Conservation (phyloP, 2,797 vertebrate genomes). For the Megalops cyprinoides region DNA sequence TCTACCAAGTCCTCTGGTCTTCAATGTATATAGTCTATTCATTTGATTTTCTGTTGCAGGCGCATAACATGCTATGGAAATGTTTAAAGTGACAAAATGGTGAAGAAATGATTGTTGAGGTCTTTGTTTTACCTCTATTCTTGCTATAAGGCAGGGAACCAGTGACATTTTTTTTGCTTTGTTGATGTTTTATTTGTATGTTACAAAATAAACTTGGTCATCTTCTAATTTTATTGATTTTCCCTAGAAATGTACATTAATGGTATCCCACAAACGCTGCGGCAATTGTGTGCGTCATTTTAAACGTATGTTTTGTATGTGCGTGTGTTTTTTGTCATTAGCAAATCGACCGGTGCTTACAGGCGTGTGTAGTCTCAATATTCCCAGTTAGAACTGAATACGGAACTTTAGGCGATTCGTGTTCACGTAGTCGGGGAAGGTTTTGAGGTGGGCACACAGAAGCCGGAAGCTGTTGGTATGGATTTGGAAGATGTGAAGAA, state of each 20-base stretch:
- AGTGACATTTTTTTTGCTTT: slow-evolving; percentile 74
- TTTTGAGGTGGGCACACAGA: slow-evolving; percentile 37
- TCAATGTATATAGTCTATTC: slow-evolving; percentile 64
- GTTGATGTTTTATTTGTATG: slow-evolving; percentile 82
- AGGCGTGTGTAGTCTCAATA: too few species aligned
- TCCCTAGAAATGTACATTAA: background rate
- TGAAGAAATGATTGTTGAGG: slow-evolving; percentile 64
- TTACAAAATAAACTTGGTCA: slow-evolving; percentile 82
- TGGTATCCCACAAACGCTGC: background rate
- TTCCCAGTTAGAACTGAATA: too few species aligned
- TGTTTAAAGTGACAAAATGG: slow-evolving; percentile 48
- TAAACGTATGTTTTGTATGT: too few species aligned
- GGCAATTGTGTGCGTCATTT: background rate
- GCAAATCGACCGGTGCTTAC: too few species aligned
- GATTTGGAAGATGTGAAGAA: slow-evolving; percentile 16
- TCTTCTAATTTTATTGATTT: slow-evolving; percentile 55
- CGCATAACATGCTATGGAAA: slow-evolving; percentile 58
- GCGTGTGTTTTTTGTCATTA: too few species aligned
- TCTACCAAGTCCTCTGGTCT: slow-evolving; percentile 1
- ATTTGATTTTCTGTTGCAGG: slow-evolving; percentile 67
- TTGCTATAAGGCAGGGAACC: slow-evolving; percentile 66
- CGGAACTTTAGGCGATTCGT: slow-evolving; percentile 26
- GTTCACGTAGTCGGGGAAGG: slow-evolving; percentile 16
- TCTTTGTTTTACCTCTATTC: slow-evolving; percentile 56
- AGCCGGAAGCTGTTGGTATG: slow-evolving; percentile 71